Evolutionary conservation across 2,113 vertebrate species (phyloP).

Genomic region (Lamprotornis superbus): DNA sequence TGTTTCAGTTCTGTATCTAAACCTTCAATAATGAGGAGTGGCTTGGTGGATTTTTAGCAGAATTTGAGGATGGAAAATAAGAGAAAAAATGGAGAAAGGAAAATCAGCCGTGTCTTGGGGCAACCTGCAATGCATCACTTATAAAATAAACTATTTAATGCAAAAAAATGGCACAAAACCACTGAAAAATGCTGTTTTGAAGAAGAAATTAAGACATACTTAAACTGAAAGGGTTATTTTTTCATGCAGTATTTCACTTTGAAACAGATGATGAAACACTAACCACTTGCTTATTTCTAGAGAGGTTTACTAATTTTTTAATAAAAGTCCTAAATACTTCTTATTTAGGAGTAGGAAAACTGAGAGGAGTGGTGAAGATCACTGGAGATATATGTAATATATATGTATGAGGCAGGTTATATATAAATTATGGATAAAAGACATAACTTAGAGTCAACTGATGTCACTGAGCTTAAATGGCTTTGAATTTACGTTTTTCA

Average conservation of each 20-base stretch:
- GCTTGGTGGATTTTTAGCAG: not conserved
- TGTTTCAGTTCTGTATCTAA: not conserved
- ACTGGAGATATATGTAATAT: not conserved
- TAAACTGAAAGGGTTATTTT: not conserved
- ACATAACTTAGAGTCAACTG: not conserved
- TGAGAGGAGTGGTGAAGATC: not conserved
- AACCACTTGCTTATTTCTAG: not conserved
- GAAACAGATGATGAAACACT: not conserved
- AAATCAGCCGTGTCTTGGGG: not conserved
- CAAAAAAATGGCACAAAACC: not conserved
- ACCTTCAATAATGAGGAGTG: not conserved
- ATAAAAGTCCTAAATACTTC: not conserved
- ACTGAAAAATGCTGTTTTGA: not conserved
- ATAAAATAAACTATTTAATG: not conserved
- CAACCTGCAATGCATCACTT: not conserved
- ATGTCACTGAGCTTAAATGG: not conserved
- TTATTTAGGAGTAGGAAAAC: not conserved
- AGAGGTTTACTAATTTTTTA: not conserved
- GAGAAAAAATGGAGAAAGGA: not conserved
- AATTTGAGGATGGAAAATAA: not conserved
- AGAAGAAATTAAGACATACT: not conserved
- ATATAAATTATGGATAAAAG: not conserved
- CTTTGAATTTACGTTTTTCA: not conserved
- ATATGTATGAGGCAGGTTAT: not conserved
- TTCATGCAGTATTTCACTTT: not conserved